Conservation (phyloP, 1,140 invertebrate genomes). For the Drosophila kanapiae region DNA sequence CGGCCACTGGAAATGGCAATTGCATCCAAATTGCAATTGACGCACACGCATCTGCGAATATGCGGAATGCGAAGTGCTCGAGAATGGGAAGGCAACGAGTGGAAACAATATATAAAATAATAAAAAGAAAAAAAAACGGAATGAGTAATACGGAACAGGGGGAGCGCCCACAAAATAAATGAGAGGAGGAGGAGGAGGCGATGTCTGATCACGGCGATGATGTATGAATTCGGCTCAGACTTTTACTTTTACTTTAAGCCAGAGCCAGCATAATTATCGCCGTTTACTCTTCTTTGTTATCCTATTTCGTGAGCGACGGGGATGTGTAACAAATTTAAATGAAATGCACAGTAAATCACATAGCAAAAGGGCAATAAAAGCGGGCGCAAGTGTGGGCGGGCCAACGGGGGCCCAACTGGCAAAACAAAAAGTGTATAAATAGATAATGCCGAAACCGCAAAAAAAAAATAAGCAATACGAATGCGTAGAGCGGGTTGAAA, state of each 20-base stretch:
- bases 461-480: slow-evolving; percentile 35
- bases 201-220: slow-evolving; percentile 48
- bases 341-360: slow-evolving; percentile 60
- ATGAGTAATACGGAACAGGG: slow-evolving; percentile 41
- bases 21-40: slow-evolving; percentile 50
- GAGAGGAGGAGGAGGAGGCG: not conserved
- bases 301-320: slow-evolving; percentile 18
- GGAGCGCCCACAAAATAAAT: slow-evolving; percentile 41
- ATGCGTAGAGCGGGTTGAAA: slow-evolving; percentile 48
- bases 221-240: slow-evolving; percentile 50
- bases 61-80: slow-evolving; percentile 46
- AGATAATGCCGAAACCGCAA: slow-evolving; percentile 68
- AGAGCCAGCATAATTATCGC: slow-evolving; percentile 52
- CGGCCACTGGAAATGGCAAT: slow-evolving; percentile 20
- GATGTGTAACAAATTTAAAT: slow-evolving; percentile 54
- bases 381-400: slow-evolving; percentile 41
- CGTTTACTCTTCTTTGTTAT: slow-evolving; percentile 54
- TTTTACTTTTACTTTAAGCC: slow-evolving; percentile 66
- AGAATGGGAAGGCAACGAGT: slow-evolving; percentile 30
- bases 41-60: slow-evolving; percentile 48
- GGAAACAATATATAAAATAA: slow-evolving; percentile 37
- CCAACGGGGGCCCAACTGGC: slow-evolving; percentile 19
- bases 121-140: slow-evolving; percentile 39
- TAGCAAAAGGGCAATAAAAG: slow-evolving; percentile 36
- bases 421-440: slow-evolving; percentile 64